Conservation (phyloP, 2,797 vertebrate species). For the Astyanax mexicanus region DNA sequence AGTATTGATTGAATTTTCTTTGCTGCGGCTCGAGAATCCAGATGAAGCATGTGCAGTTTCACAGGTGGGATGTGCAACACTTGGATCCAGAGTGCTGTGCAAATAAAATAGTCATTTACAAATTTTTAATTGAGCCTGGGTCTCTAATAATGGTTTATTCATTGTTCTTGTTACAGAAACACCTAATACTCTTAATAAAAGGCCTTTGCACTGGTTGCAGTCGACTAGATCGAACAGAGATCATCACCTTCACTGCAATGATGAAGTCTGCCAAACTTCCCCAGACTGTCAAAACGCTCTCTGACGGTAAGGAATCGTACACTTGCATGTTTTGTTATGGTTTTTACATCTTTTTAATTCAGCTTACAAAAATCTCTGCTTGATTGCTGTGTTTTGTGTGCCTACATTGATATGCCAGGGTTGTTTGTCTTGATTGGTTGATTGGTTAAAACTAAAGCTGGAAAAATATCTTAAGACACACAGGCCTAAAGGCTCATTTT, state of each 20-base stretch:
- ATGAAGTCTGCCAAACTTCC: conserved; percentile 99
- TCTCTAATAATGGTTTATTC: background rate
- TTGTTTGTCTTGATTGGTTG: background rate
- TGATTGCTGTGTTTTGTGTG: background rate
- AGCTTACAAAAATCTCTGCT: background rate
- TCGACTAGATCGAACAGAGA: conserved; percentile 96
- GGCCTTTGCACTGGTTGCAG: conserved; percentile 97
- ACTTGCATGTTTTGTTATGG: background rate
- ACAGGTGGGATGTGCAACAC: conserved; percentile 84
- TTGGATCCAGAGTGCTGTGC: background rate
- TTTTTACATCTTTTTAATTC: background rate
- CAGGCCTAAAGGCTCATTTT: background rate
- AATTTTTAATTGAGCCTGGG: background rate
- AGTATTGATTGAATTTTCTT: conserved; percentile 96
- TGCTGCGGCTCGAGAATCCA: conserved; percentile 95
- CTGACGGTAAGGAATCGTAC: conserved; percentile 84
- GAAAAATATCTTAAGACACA: background rate
- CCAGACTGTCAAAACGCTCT: conserved; percentile 97
- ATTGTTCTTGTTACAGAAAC: conserved; percentile 81
- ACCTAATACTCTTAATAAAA: conserved; percentile 98
- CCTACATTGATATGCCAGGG: background rate
- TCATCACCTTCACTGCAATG: conserved; percentile 99
- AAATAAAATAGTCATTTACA: background rate
- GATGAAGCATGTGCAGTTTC: conserved; percentile 98
- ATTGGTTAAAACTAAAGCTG: background rate